These are phyloP conservation scores for Leucoraja erinaceus DNA, from an alignment of 2,113 vertebrate genomes.

Conservation along the genomic window DNA sequence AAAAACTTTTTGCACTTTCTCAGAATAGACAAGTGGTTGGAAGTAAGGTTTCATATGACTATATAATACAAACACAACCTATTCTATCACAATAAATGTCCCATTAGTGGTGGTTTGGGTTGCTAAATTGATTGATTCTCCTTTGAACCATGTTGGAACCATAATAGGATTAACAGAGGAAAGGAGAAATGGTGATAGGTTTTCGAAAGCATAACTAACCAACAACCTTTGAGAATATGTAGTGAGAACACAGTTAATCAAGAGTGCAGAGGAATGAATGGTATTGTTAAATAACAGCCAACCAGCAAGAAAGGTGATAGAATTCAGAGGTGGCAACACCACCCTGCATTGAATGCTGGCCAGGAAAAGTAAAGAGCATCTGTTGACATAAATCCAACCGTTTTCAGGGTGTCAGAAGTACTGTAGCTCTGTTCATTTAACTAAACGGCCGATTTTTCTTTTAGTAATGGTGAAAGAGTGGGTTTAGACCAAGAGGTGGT, in stretches of 20 bases:
- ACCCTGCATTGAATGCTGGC: background rate
- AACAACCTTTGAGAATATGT: background rate
- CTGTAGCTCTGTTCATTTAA: background rate
- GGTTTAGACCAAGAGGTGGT: background rate
- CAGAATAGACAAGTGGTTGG: background rate
- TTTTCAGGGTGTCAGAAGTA: background rate
- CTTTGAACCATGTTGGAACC: background rate
- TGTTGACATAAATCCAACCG: background rate
- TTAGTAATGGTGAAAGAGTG: background rate
- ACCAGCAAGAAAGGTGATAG: background rate
- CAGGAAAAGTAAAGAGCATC: background rate
- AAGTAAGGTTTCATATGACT: background rate
- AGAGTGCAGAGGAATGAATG: background rate
- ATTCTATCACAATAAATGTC: background rate
- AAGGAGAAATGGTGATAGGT: background rate
- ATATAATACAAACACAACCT: background rate
- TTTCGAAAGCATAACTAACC: background rate
- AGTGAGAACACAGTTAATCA: background rate
- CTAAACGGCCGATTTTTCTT: background rate
- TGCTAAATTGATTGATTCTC: background rate
- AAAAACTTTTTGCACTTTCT: background rate
- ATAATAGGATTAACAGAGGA: background rate
- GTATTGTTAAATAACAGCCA: background rate
- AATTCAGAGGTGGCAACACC: background rate
- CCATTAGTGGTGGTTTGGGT: background rate